These are phyloP conservation scores for Triplophysa yarkandensis DNA, from an alignment of 2,797 vertebrate species.

Conservation along the genomic window DNA sequence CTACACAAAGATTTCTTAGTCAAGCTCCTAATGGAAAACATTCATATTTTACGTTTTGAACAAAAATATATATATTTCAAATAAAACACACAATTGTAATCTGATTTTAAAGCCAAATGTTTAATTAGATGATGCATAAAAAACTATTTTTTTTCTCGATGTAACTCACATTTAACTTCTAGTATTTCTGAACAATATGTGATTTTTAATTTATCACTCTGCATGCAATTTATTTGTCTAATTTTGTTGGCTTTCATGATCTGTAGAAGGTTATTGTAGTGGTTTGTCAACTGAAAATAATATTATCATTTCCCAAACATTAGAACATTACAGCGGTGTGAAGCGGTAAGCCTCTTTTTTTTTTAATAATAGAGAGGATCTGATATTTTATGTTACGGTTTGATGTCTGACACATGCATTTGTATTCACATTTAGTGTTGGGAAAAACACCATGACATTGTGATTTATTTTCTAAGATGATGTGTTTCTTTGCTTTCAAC, in stretches of 20 bases:
- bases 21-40: no score
- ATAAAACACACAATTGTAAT: no score
- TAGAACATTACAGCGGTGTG: conserved; percentile 3
- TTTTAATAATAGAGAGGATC: conserved; percentile 17
- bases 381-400: conserved; percentile 24
- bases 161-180: not conserved
- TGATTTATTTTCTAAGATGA: no score
- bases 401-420: conserved; percentile 21
- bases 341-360: not conserved
- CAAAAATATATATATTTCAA: no score
- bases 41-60: no score
- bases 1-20: no score
- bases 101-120: no score
- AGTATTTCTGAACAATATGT: not conserved
- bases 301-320: not conserved
- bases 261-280: not conserved
- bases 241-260: not conserved
- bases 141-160: no score
- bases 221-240: not conserved
- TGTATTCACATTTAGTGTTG: conserved; percentile 10
- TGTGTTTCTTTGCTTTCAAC: not conserved
- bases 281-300: not conserved
- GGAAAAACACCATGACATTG: not conserved
- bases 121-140: no score
- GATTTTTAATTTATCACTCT: not conserved